Evolutionary conservation across 2,797 vertebrate species (phyloP).

Genomic region (Myotis daubentonii): DNA sequence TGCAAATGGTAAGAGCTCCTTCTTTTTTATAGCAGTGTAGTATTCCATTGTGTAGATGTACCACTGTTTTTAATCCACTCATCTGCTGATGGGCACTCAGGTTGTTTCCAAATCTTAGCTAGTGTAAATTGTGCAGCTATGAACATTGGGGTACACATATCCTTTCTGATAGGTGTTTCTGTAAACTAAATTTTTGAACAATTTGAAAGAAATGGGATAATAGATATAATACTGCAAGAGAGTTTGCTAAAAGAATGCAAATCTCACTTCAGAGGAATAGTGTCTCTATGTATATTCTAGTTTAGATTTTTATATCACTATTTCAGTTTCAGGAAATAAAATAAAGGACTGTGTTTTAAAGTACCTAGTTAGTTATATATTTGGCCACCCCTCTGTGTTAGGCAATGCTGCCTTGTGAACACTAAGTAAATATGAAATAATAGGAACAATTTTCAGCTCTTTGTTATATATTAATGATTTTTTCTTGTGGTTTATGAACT

Average conservation of each 20-base stretch:
- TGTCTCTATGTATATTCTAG: neutral
- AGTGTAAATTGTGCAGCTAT: too few species aligned
- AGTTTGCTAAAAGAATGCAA: slow-evolving; percentile 27
- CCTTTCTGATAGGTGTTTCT: too few species aligned
- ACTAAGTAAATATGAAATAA: slow-evolving; percentile 30
- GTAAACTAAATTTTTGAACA: slow-evolving; percentile 50
- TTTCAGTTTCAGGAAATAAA: slow-evolving; percentile 34
- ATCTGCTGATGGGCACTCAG: too few species aligned
- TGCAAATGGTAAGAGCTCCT: too few species aligned
- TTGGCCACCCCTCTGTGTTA: neutral
- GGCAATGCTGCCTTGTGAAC: slow-evolving; percentile 33
- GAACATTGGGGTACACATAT: too few species aligned
- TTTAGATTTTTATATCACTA: slow-evolving; percentile 4
- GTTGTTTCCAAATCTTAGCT: too few species aligned
- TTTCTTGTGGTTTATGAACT: slow-evolving; percentile 33
- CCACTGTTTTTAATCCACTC: too few species aligned
- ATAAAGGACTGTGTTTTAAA: neutral
- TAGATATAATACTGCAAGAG: neutral
- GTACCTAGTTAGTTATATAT: slow-evolving; percentile 38
- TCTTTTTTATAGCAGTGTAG: too few species aligned
- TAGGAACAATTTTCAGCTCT: neutral
- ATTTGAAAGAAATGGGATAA: slow-evolving; percentile 13
- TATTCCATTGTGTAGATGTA: too few species aligned
- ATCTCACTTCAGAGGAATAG: neutral
- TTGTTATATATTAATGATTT: slow-evolving; percentile 32